These are phyloP conservation scores for Nematopogon swammerdamellus DNA, from an alignment of 2,888 invertebrate species.

Conservation along the genomic window DNA sequence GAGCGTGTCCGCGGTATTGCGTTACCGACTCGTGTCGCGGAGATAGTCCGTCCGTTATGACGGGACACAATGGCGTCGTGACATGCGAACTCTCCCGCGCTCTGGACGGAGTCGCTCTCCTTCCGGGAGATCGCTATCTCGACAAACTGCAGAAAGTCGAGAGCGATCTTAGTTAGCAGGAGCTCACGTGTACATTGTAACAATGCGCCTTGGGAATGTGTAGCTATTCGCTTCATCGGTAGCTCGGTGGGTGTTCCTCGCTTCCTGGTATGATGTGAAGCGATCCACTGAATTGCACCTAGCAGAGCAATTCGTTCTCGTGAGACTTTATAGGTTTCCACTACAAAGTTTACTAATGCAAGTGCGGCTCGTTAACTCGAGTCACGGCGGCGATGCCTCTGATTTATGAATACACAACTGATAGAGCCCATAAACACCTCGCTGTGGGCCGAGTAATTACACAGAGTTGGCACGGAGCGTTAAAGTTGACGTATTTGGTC, in stretches of 20 bases:
- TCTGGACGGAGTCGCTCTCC: neutral
- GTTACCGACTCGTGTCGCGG: too few relatives aligned
- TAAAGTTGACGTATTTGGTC: neutral
- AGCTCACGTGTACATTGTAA: too few relatives aligned
- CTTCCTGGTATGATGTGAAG: neutral
- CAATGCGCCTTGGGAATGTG: too few relatives aligned
- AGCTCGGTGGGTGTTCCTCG: constrained; percentile 2
- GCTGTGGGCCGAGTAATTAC: neutral
- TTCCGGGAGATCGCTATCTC: neutral
- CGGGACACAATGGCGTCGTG: neutral
- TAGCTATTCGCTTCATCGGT: too few relatives aligned
- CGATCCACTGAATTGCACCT: neutral
- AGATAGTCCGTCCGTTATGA: too few relatives aligned
- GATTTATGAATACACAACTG: neutral
- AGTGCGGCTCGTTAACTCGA: too few relatives aligned
- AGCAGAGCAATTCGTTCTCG: too few relatives aligned
- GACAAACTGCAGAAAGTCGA: neutral
- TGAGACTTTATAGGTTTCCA: too few relatives aligned
- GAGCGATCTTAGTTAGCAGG: too few relatives aligned
- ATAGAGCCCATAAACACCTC: neutral
- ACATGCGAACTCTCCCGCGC: neutral
- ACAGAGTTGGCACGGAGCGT: neutral
- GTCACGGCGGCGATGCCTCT: neutral
- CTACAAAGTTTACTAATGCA: too few relatives aligned
- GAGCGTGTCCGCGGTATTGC: too few relatives aligned